Conservation (phyloP, 2,113 vertebrate genomes). For the Ariopsis seemanni region DNA sequence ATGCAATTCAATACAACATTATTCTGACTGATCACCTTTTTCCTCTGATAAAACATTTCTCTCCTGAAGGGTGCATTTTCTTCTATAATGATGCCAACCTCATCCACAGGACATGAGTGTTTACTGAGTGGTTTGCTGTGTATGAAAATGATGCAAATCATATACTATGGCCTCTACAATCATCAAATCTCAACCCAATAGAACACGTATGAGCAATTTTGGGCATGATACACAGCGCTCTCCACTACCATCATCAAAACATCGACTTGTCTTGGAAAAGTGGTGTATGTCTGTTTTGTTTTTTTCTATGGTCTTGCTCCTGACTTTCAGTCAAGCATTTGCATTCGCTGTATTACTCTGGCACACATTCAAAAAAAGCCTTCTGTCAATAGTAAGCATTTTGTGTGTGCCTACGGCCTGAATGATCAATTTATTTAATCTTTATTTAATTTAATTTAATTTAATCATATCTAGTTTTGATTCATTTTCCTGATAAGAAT, state of each 20-base stretch:
- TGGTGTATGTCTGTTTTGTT: neutral
- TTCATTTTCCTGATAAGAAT: constrained; percentile 29
- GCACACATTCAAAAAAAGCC: neutral
- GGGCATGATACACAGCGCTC: neutral
- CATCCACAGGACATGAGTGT: neutral
- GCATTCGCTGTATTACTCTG: neutral
- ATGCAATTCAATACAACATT: neutral
- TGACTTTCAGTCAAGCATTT: neutral
- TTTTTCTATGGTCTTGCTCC: neutral
- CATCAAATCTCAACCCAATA: neutral
- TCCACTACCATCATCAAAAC: neutral
- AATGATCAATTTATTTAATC: constrained; percentile 34
- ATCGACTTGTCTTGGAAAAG: neutral
- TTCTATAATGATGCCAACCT: neutral
- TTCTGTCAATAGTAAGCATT: constrained; percentile 13
- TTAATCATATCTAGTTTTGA: constrained; percentile 22
- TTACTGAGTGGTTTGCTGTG: neutral
- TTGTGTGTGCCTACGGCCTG: neutral
- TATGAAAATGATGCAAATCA: neutral
- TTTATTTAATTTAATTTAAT: constrained; percentile 17
- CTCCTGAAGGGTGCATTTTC: neutral
- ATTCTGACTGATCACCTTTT: neutral
- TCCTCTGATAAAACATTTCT: neutral
- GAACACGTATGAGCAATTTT: neutral
- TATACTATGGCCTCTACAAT: neutral